A percentile compares a stretch with the other conserved stretches of the same genome.
These are phyloP conservation scores for Lates calcarifer DNA, from an alignment of 2,113 vertebrate genomes.

Conservation along the genomic window DNA sequence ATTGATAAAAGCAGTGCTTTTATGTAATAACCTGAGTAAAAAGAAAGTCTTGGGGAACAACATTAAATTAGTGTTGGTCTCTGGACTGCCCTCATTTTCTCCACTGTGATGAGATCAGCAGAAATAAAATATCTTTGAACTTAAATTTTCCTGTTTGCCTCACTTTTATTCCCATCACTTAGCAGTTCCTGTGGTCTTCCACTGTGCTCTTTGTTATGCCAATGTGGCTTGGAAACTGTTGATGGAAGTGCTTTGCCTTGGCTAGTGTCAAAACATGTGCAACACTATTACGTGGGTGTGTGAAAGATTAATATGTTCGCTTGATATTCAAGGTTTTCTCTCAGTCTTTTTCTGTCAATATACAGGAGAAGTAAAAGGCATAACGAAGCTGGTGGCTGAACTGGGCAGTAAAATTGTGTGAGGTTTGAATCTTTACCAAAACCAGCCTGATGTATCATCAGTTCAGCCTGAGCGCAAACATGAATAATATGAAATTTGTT, in stretches of 20 bases:
- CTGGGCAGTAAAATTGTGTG: conserved; percentile 8
- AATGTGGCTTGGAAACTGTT: conserved; percentile 39
- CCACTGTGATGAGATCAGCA: conserved; percentile 31
- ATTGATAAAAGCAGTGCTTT: not conserved
- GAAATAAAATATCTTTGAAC: conserved; percentile 35
- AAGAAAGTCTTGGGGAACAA: not conserved
- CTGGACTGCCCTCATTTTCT: conserved; percentile 22
- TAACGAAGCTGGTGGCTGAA: not conserved
- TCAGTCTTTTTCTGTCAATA: not conserved
- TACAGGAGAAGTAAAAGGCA: not conserved
- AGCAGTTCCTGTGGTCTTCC: conserved; percentile 8
- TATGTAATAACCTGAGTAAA: not conserved
- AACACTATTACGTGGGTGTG: conserved; percentile 13
- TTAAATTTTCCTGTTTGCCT: conserved; percentile 36
- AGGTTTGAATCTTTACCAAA: conserved; percentile 15
- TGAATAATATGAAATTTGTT: not conserved
- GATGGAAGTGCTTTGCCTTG: conserved; percentile 48
- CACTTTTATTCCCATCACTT: conserved; percentile 33
- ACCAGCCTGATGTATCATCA: conserved; percentile 11
- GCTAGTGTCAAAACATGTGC: conserved; percentile 39
- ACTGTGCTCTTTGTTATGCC: conserved; percentile 39
- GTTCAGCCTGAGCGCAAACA: not conserved
- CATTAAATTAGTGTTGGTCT: not conserved
- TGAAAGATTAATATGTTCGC: conserved; percentile 47
- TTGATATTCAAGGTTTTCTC: conserved; percentile 35